Percentiles rank a stretch among this genome's conserved stretches.
These are phyloP conservation scores for Masticophis lateralis DNA, from an alignment of 2,797 vertebrate genomes.

Conservation along the genomic window DNA sequence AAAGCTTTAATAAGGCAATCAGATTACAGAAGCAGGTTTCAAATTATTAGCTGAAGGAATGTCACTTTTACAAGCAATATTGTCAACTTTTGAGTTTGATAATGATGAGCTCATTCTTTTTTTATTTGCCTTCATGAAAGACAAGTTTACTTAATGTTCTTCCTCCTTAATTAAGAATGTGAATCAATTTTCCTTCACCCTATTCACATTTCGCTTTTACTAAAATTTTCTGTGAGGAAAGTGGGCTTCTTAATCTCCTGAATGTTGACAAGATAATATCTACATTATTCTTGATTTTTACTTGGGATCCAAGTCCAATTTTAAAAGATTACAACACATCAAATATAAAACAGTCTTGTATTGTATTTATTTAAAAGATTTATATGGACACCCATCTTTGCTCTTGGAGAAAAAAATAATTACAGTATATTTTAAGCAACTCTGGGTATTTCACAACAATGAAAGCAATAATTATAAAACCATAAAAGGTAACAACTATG, in stretches of 20 bases:
- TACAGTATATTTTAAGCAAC: background rate
- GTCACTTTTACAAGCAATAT: background rate
- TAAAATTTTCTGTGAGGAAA: background rate
- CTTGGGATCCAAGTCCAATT: background rate
- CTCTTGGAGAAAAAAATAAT: background rate
- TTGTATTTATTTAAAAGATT: background rate
- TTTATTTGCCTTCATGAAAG: background rate
- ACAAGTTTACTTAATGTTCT: background rate
- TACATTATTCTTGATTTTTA: background rate
- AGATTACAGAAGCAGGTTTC: background rate
- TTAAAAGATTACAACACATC: background rate
- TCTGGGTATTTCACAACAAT: background rate
- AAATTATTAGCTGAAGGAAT: background rate
- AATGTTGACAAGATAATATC: background rate
- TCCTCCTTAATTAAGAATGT: background rate
- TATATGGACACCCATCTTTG: background rate
- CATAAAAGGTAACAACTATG: background rate
- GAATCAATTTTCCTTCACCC: background rate
- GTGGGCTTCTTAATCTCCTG: background rate
- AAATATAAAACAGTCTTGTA: background rate
- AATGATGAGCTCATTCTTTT: background rate
- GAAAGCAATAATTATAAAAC: background rate
- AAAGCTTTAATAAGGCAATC: background rate
- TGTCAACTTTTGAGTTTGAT: background rate
- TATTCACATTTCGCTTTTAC: background rate